Conservation (phyloP, 1,140 invertebrate genomes). For the Prorops nasuta region DNA sequence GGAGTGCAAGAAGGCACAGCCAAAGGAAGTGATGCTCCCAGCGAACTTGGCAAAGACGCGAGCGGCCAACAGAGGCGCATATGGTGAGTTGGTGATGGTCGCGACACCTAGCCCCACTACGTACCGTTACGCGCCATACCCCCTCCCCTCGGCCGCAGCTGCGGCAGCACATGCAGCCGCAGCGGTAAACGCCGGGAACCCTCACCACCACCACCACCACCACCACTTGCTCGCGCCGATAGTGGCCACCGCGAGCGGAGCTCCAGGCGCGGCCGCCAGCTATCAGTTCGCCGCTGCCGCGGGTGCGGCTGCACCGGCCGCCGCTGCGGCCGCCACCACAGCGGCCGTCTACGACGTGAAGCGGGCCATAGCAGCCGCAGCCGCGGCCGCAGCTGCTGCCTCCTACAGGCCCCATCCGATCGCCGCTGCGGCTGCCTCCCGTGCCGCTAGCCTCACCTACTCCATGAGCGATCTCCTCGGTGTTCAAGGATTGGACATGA, state of each 20-base stretch:
- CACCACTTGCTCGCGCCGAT: constrained; percentile 57
- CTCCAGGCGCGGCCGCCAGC: constrained; percentile 59
- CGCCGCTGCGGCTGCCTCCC: constrained; percentile 46
- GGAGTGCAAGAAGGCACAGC: constrained; percentile 99
- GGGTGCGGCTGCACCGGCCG: constrained; percentile 40
- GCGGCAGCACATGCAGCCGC: constrained; percentile 49
- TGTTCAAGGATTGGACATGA: constrained; percentile 65
- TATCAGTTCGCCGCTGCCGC: constrained; percentile 48
- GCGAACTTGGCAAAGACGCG: constrained; percentile 90
- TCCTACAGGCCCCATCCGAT: constrained; percentile 57
- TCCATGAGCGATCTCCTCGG: constrained; percentile 69
- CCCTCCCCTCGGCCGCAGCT: constrained; percentile 43
- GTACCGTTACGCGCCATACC: constrained; percentile 66
- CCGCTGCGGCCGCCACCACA: constrained; percentile 49
- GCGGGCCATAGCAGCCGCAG: constrained; percentile 50
- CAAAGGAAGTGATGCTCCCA: constrained; percentile 98
- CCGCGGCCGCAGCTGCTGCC: constrained; percentile 52
- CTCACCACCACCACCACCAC: constrained; percentile 38
- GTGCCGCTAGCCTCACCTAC: constrained; percentile 62
- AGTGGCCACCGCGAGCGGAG: constrained; percentile 45
- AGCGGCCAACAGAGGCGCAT: constrained; percentile 85
- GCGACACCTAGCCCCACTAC: constrained; percentile 58
- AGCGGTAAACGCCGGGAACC: constrained; percentile 45
- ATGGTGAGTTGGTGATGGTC: constrained; percentile 93
- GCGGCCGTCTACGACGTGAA: constrained; percentile 59